Conservation (phyloP, 2,888 invertebrate genomes). For the Mactromeris polynyma region DNA sequence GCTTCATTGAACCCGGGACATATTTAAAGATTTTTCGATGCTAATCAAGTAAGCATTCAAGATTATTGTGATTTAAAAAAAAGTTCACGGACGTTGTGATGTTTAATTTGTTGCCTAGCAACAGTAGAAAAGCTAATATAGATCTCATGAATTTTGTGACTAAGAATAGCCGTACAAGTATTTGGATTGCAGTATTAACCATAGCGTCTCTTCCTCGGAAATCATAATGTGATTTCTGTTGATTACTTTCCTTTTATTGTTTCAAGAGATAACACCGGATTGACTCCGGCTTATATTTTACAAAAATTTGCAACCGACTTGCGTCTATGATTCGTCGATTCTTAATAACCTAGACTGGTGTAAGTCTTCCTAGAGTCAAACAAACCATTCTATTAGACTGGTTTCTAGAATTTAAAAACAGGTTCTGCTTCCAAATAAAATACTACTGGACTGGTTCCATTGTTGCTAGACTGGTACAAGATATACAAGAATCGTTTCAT, state of each 20-base stretch:
- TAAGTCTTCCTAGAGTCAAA: neutral
- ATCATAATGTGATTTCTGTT: too few relatives aligned
- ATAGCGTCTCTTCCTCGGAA: neutral
- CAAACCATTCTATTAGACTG: conserved; percentile 5
- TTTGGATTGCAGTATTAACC: neutral
- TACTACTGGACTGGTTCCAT: neutral
- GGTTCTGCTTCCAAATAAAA: neutral
- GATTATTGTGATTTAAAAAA: neutral
- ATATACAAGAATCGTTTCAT: neutral
- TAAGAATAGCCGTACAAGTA: neutral
- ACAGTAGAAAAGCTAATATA: neutral
- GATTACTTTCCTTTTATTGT: too few relatives aligned
- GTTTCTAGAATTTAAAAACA: neutral
- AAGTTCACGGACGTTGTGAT: neutral
- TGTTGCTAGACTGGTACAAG: neutral
- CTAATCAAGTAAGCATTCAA: neutral
- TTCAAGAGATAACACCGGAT: neutral
- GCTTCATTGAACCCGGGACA: neutral
- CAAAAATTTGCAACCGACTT: neutral
- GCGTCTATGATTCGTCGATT: neutral
- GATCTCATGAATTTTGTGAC: neutral
- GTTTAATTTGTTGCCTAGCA: conserved; percentile 3
- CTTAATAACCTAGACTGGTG: neutral
- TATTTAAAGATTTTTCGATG: neutral
- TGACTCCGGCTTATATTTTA: neutral